A percentile compares a stretch with the other conserved stretches of the same genome.
Evolutionary conservation across 2,888 invertebrate genomes (phyloP).

Genomic region (Oxystoma pomonae): DNA sequence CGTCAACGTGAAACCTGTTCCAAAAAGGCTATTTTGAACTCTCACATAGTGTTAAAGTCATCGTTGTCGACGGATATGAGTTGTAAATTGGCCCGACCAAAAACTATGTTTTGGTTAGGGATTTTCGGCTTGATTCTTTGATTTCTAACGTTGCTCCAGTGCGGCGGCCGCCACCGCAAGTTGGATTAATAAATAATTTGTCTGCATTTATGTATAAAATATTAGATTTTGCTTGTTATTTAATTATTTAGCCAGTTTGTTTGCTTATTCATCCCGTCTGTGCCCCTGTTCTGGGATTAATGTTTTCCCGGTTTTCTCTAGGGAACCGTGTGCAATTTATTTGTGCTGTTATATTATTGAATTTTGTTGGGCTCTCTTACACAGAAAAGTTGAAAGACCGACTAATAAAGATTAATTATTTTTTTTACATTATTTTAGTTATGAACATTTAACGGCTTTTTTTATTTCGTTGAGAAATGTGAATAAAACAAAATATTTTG

Average conservation of each 20-base stretch:
- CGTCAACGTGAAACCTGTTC: too few species aligned
- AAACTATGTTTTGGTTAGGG: too few species aligned
- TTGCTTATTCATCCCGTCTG: neutral
- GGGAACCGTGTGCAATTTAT: neutral
- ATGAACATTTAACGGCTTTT: too few species aligned
- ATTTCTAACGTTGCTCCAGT: too few species aligned
- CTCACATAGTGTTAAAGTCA: too few species aligned
- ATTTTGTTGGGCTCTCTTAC: neutral
- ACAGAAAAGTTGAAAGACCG: neutral
- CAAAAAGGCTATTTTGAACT: too few species aligned
- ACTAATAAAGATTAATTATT: neutral
- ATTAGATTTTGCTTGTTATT: conserved; percentile 12
- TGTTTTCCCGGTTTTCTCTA: neutral
- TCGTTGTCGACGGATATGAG: too few species aligned
- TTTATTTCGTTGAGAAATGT: too few species aligned
- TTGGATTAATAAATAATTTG: conserved; percentile 4
- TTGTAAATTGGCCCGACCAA: too few species aligned
- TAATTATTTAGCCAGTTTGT: conserved; percentile 5
- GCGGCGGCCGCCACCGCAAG: neutral
- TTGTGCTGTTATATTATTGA: neutral
- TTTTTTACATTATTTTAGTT: neutral
- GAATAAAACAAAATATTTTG: too few species aligned
- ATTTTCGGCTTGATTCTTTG: too few species aligned
- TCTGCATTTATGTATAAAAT: conserved; percentile 4
- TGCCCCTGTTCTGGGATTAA: neutral